Base-by-base conservation (phyloP, 1,140 invertebrate species). In the Zaprionus lachaisei region DNA sequence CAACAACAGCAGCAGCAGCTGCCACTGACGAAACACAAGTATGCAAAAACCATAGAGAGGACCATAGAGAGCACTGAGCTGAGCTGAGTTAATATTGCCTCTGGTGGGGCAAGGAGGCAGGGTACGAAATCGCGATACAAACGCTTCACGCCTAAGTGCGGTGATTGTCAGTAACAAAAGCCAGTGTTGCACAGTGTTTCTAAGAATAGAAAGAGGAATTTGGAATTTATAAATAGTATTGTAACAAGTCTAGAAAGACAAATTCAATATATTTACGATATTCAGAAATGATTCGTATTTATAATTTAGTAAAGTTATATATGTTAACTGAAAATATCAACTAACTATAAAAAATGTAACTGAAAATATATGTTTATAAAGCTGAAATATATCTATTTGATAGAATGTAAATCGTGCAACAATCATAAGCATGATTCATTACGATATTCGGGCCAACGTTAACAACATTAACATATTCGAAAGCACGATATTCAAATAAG, bases 81-180 rank as follows among this genome's bases (percentile, higher is more conserved):
- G 44, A 60, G 61, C 41, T 17, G 6, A 15, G 38, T 15, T 38
- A 5, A 73, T 79, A 72, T 72, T 47, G n/a, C 41, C n/a, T 9
- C 7, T 49, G 44, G 49, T 34, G 75, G 24, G n/a, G 44, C 20
- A 31, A 14, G 64, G 34, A 26, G 22, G n/a, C 44, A 28, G 79
- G 44, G 51, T 47, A 24, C 28, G 17, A 60, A 60, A 58, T 51
- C 55, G 60, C 72, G 70, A 83, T 77, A 84, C 81, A 75, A 74
- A 72, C 81, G 68, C 70, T 84, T 84, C 81, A 85, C 81, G 81
- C 78, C 81, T 78, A 68, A 71, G 51, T 84, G 81, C 81, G 24
- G 77, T 71, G 81, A 83, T 84, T 84, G 81, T 51, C 66, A 41
- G 55, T 17, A 74, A 83, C 74, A 84, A 37, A 64, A 81, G 58